Percentiles rank a stretch among this genome's conserved stretches.
Evolutionary conservation across 2,113 vertebrate species (phyloP).

Genomic region (Malurus alboscapulatus): DNA sequence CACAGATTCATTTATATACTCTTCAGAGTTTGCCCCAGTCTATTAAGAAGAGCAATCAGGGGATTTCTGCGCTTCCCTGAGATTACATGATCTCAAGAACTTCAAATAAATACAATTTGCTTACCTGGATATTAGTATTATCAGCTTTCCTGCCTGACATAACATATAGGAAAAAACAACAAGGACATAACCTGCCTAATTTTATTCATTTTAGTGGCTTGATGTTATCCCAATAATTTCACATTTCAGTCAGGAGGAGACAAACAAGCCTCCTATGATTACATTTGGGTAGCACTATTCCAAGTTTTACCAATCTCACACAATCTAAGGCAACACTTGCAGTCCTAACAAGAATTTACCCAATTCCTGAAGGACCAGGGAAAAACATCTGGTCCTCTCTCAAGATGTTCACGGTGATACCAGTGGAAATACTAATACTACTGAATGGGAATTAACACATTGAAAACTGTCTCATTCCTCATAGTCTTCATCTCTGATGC

Average conservation of each 20-base stretch:
- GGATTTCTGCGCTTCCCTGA: neutral
- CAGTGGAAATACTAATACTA: neutral
- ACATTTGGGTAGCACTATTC: neutral
- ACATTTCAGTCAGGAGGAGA: neutral
- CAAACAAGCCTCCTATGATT: neutral
- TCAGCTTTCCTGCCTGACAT: neutral
- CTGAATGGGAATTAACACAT: neutral
- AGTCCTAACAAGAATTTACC: accelerated
- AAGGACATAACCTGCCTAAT: neutral
- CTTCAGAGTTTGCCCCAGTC: neutral
- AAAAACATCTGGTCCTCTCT: neutral
- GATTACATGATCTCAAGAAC: neutral
- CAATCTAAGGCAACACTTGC: neutral
- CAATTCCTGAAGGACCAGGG: neutral
- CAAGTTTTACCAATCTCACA: neutral
- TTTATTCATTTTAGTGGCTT: neutral
- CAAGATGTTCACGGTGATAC: neutral
- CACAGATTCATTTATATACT: neutral
- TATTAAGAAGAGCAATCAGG: neutral
- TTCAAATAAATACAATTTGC: neutral
- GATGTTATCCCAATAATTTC: neutral
- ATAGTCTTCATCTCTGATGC: accelerated
- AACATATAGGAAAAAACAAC: neutral
- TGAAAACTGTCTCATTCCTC: neutral
- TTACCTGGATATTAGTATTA: neutral